Percentiles rank a stretch among this genome's conserved stretches.
These are phyloP conservation scores for Drosophila infuscata DNA, from an alignment of 2,888 invertebrate species.

Conservation along the genomic window DNA sequence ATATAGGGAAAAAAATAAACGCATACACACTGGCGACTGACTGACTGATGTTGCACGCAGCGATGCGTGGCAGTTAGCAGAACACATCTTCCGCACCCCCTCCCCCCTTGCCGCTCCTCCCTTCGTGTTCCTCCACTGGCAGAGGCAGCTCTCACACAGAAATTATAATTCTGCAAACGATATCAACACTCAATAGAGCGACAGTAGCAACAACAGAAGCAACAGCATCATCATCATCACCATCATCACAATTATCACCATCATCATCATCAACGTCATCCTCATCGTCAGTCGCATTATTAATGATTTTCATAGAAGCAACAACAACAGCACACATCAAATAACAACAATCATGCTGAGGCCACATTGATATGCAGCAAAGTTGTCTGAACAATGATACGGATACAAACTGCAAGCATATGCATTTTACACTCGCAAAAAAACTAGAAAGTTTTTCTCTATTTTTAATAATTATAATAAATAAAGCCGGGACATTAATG, in stretches of 20 bases:
- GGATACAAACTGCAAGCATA: conserved; percentile 47
- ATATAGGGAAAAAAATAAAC: conserved; percentile 38
- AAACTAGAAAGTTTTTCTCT: neutral
- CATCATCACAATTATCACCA: conserved; percentile 33
- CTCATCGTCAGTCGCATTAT: conserved; percentile 62
- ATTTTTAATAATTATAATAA: no score
- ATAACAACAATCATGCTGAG: conserved; percentile 18
- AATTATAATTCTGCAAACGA: conserved; percentile 68
- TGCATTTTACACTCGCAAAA: conserved; percentile 15
- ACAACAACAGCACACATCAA: conserved; percentile 23
- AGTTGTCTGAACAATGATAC: conserved; percentile 44
- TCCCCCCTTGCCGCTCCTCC: neutral
- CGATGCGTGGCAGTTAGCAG: conserved; percentile 62
- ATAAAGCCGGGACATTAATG: no score
- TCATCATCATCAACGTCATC: conserved; percentile 27
- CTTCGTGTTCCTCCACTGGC: neutral
- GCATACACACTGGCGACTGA: conserved; percentile 37
- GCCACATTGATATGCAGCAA: conserved; percentile 57
- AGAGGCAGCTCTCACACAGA: conserved; percentile 26
- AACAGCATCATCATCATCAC: conserved; percentile 46
- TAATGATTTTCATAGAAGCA: conserved; percentile 68
- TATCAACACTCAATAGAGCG: conserved; percentile 58
- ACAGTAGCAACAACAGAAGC: conserved; percentile 27
- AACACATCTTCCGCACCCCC: neutral
- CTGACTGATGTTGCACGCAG: conserved; percentile 48